phyloP scores from a whole-genome alignment of 2,113 vertebrate species.

The Brachyistius frenatus region DNA sequence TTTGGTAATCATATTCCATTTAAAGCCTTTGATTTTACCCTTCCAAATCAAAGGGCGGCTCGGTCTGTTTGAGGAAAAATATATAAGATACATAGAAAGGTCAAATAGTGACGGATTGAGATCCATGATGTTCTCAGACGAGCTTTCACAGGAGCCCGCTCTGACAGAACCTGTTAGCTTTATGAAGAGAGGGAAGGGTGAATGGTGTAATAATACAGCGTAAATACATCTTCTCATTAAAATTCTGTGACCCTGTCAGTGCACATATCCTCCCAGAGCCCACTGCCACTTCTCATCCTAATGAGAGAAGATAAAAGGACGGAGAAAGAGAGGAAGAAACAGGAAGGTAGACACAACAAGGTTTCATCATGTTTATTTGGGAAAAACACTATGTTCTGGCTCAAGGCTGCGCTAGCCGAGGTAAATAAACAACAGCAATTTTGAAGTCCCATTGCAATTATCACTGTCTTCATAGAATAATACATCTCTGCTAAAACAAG shows the following conservation, averaged over 20 bases:
- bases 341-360: conserved; percentile 37
- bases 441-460: conserved; percentile 56
- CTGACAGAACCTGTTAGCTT: conserved; percentile 12
- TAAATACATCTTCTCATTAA: conserved; percentile 61
- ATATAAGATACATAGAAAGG: background rate
- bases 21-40: conserved; percentile 2
- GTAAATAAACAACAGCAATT: conserved; percentile 49
- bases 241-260: conserved; percentile 54
- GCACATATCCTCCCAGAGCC: conserved; percentile 48
- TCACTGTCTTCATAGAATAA: conserved; percentile 44
- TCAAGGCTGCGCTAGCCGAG: conserved; percentile 11
- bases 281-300: conserved; percentile 41
- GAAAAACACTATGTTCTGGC: conserved; percentile 34
- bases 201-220: conserved; percentile 34
- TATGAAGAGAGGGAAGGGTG: conserved; percentile 8
- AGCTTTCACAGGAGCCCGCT: conserved; percentile 3
- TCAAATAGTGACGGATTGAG: conserved; percentile 9
- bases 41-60: conserved; percentile 1
- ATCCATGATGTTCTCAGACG: conserved; percentile 15
- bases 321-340: background rate
- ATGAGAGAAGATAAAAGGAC: conserved; percentile 61
- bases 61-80: conserved; percentile 2
- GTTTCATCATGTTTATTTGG: conserved; percentile 60
- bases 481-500: conserved; percentile 37
- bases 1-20: background rate